Evolutionary conservation across 2,797 vertebrate species (phyloP).

Genomic region (Oreortyx pictus): DNA sequence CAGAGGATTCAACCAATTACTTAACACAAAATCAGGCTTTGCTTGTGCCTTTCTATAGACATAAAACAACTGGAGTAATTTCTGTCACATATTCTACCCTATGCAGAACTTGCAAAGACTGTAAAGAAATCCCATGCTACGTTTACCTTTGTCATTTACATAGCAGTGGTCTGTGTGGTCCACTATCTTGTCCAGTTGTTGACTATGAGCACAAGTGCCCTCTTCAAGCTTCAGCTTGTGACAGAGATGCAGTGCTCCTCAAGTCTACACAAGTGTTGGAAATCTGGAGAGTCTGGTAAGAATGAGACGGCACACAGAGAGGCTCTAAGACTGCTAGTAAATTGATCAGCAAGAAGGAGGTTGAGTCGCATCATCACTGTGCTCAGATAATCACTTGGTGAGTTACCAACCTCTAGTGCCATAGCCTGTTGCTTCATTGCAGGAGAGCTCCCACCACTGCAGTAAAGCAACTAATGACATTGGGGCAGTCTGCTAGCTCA

Average conservation of each 20-base stretch:
- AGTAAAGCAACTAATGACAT: not conserved
- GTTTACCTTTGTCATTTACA: not conserved
- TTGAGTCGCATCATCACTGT: not conserved
- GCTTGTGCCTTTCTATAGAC: not conserved
- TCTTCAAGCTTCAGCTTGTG: not conserved
- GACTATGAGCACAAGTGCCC: not conserved
- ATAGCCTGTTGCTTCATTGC: not conserved
- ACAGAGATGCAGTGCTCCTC: rapidly evolving
- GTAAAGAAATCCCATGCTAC: not conserved
- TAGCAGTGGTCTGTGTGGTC: not conserved
- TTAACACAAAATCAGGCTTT: not conserved
- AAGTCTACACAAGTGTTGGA: not conserved
- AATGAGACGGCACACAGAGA: not conserved
- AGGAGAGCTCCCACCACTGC: not conserved
- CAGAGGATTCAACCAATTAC: not conserved
- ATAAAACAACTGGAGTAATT: not conserved
- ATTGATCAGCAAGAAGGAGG: not conserved
- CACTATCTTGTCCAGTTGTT: not conserved
- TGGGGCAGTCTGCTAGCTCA: not conserved
- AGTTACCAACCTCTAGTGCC: not conserved
- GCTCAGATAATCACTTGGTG: not conserved
- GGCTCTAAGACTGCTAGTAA: not conserved
- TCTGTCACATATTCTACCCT: not conserved
- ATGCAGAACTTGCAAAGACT: not conserved
- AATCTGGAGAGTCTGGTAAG: not conserved